Conservation (phyloP, 2,113 vertebrate genomes). For the Riparia riparia region DNA sequence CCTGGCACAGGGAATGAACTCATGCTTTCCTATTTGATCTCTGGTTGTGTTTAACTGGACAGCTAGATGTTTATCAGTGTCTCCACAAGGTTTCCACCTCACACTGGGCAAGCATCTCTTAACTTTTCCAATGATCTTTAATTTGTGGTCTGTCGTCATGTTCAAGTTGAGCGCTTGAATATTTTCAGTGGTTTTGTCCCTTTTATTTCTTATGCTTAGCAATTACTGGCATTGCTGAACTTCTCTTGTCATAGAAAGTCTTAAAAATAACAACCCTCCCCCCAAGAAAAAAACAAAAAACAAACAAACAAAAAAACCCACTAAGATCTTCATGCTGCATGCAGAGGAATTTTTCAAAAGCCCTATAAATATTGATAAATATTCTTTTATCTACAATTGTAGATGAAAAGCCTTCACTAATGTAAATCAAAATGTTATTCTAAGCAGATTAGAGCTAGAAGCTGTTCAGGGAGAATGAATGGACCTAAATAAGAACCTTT, state of each 20-base stretch:
- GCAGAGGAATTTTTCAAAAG: background rate
- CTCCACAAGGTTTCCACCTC: background rate
- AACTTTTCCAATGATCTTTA: background rate
- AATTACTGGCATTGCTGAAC: background rate
- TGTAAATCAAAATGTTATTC: background rate
- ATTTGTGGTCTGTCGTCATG: background rate
- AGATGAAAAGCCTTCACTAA: background rate
- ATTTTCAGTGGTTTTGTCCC: background rate
- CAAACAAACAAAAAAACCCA: background rate
- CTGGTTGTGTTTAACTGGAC: background rate
- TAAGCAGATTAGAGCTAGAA: background rate
- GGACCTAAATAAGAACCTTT: background rate
- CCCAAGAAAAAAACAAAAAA: background rate
- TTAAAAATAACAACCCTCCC: background rate
- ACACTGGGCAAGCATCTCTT: rapidly evolving
- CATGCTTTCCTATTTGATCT: background rate
- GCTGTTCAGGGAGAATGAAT: background rate
- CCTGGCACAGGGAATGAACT: background rate
- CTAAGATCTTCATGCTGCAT: background rate
- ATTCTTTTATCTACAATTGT: background rate
- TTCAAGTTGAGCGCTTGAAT: background rate
- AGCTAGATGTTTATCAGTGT: background rate
- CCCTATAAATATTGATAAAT: background rate
- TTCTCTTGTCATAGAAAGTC: background rate
- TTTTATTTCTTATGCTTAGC: background rate